Base-by-base conservation (phyloP, 2,113 vertebrate genomes). In the Ameiurus melas region DNA sequence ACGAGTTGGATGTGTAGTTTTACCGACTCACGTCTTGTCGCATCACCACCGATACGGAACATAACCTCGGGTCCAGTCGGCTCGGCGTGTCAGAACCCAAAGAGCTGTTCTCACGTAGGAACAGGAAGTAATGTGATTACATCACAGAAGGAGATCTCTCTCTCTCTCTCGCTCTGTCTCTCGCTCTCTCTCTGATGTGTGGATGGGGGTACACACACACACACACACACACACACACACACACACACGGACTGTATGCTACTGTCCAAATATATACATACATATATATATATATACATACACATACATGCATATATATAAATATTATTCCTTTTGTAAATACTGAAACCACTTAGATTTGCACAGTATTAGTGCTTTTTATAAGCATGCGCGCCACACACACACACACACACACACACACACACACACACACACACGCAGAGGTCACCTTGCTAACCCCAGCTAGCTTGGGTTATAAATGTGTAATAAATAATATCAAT, bases 181-280 rank as follows among this genome's bases (percentile, higher is more conserved):
- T n/a, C n/a, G n/a, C n/a, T n/a, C n/a, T n/a, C n/a, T n/a, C n/a
- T 85, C 43, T 82, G 62, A 89, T 79, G 57, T 90, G 70, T 87
- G 85, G 83, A 96, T 95, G 94, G 93, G 95, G 95, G 94, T 30
- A 94, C 92, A 90, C 70, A 79, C 77, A 79, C 77, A 79, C 77
- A 71, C 39, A 95, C 95, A 92, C 94, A 94, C 92, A 90, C 70
- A 14, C 64, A 12, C 27, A 78, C 25, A 78, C 43, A 47, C 73
- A 78, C 77, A 79, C 47, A 79, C 77, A 94, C 94, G 94, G 91
- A 93, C 89, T 95, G 94, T 95, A 95, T 95, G 93, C 92, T 94
- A 92, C 94, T 95, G 93, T 92, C 92, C 96, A 93, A 93, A 95
- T 94, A 57, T 95, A 94, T 95, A 95, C 89, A 96, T 96, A 96